phyloP scores from a whole-genome alignment of 2,113 vertebrate species.

The Corydoras sp. region DNA sequence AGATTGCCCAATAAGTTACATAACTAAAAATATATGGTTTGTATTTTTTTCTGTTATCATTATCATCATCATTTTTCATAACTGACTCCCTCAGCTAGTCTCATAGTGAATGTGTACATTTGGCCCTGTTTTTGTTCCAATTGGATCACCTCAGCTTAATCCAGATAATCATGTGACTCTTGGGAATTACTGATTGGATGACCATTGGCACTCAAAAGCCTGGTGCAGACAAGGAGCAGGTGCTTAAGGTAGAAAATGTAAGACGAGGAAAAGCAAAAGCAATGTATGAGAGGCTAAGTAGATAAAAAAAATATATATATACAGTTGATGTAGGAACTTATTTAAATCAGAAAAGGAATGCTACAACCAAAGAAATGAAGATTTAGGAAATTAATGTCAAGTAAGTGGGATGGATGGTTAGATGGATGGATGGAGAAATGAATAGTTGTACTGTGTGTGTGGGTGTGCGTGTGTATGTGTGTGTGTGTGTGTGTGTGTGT shows the following conservation, averaged over 20 bases:
- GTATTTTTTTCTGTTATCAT: not conserved
- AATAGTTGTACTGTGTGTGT: not conserved
- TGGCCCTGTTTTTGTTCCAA: constrained; percentile 53
- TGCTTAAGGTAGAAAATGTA: constrained; percentile 44
- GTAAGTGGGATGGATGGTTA: constrained; percentile 48
- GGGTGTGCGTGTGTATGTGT: too few relatives aligned
- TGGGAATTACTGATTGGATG: constrained; percentile 49
- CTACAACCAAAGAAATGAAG: constrained; percentile 54
- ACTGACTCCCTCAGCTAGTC: constrained; percentile 15
- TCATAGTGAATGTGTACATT: constrained; percentile 37
- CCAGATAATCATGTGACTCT: constrained; percentile 51
- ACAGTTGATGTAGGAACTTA: not conserved
- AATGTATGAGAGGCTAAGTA: too few relatives aligned
- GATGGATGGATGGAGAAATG: not conserved
- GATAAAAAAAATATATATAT: too few relatives aligned
- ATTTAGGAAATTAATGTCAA: constrained; percentile 52
- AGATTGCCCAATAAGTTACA: constrained; percentile 53
- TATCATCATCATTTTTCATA: constrained; percentile 52
- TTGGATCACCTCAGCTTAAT: constrained; percentile 46
- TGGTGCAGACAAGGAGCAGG: constrained; percentile 30
- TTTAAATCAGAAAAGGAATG: constrained; percentile 37
- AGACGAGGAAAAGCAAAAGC: not conserved
- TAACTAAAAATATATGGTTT: too few relatives aligned
- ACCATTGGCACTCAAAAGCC: constrained; percentile 53
- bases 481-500: too few relatives aligned